Evolutionary conservation across 2,113 vertebrate species (phyloP).

Genomic region (Alethe castanea): DNA sequence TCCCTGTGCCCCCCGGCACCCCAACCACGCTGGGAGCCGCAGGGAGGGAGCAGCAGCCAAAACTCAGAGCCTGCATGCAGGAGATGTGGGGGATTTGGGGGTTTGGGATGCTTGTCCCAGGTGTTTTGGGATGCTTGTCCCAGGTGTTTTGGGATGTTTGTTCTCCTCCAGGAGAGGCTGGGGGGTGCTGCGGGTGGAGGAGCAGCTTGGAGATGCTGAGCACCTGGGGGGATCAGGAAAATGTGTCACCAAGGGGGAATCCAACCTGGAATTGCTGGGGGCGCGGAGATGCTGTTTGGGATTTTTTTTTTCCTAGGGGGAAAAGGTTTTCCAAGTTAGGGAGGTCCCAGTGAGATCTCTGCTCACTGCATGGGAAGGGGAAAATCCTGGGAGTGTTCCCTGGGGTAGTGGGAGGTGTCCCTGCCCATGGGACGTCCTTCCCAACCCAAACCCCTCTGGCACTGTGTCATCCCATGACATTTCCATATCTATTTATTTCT

Average conservation of each 20-base stretch:
- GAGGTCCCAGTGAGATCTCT: not conserved
- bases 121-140: not conserved
- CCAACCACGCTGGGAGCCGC: fast-evolving
- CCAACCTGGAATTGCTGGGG: not conserved
- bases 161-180: fast-evolving
- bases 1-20: not conserved
- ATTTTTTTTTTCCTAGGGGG: not conserved
- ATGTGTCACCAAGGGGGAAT: fast-evolving
- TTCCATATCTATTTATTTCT: too few relatives aligned
- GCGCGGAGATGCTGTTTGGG: too few relatives aligned
- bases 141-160: not conserved
- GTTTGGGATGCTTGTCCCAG: too few relatives aligned
- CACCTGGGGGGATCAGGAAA: not conserved
- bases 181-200: not conserved
- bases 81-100: not conserved
- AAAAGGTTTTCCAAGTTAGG: not conserved
- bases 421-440: not conserved
- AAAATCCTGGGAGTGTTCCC: not conserved
- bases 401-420: not conserved
- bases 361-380: too few relatives aligned
- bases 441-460: not conserved
- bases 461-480: fast-evolving
- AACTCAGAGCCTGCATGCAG: not conserved
- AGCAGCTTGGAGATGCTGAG: not conserved
- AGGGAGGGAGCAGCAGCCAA: not conserved